These are phyloP conservation scores for Hybognathus amarus DNA, from an alignment of 2,797 vertebrate genomes.

Conservation along the genomic window DNA sequence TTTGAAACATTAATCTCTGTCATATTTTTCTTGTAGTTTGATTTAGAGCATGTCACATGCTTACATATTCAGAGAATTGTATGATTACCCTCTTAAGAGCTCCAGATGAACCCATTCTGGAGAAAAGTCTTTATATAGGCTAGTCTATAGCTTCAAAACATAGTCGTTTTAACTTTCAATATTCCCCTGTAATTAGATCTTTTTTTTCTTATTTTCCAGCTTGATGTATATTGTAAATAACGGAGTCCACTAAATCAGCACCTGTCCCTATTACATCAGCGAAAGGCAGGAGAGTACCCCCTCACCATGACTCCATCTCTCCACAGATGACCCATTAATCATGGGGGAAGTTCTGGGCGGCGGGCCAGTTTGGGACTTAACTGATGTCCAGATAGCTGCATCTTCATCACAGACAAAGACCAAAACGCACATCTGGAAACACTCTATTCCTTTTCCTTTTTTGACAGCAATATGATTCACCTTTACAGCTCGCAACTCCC, in stretches of 20 bases:
- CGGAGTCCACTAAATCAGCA: conserved; percentile 37
- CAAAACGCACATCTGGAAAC: conserved; percentile 55
- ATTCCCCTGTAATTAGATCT: neutral
- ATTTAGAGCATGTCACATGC: conserved; percentile 50
- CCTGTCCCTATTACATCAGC: conserved; percentile 40
- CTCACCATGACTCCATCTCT: conserved; percentile 46
- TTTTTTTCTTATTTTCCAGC: neutral
- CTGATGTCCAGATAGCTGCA: conserved; percentile 63
- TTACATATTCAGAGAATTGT: conserved; percentile 44
- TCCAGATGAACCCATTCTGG: conserved; percentile 60
- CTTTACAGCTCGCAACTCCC: conserved; percentile 36
- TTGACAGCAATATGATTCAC: conserved; percentile 49
- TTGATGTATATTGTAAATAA: neutral
- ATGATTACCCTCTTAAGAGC: conserved; percentile 69
- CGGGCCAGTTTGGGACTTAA: conserved; percentile 56
- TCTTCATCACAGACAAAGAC: conserved; percentile 60
- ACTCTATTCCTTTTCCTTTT: conserved; percentile 50
- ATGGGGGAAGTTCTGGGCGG: conserved; percentile 53
- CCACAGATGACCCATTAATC: conserved; percentile 57
- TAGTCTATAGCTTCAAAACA: conserved; percentile 8
- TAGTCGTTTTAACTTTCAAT: conserved; percentile 11
- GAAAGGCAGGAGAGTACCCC: conserved; percentile 32
- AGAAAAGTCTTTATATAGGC: conserved; percentile 8
- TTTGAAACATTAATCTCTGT: conserved; percentile 57
- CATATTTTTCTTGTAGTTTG: conserved; percentile 59